Evolutionary conservation across 2,113 vertebrate genomes (phyloP).

Genomic region (Forbesichthys agassizii): DNA sequence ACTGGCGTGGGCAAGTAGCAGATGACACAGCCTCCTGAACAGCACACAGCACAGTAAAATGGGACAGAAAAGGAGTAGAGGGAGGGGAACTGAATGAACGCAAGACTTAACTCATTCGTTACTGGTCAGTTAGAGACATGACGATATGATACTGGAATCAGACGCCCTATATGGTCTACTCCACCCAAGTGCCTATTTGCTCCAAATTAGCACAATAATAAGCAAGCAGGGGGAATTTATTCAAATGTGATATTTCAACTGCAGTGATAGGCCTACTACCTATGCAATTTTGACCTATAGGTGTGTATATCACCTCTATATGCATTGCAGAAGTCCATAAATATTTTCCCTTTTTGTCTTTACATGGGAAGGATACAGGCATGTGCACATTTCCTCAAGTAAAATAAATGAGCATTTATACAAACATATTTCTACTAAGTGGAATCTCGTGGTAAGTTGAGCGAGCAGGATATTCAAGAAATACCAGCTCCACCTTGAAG

Average conservation of each 20-base stretch:
- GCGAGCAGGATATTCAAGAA: constrained; percentile 75
- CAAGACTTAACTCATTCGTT: constrained; percentile 72
- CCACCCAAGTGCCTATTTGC: too few relatives aligned
- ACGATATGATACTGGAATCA: neutral
- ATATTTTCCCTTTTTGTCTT: neutral
- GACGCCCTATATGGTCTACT: too few relatives aligned
- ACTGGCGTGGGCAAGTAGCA: constrained; percentile 28
- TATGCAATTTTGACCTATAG: too few relatives aligned
- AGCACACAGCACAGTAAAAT: constrained; percentile 26
- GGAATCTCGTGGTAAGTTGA: constrained; percentile 9
- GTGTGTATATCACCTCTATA: constrained; percentile 38
- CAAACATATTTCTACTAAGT: too few relatives aligned
- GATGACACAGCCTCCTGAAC: constrained; percentile 33
- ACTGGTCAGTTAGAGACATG: constrained; percentile 8
- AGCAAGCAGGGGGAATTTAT: too few relatives aligned
- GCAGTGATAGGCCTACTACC: too few relatives aligned
- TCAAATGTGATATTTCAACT: too few relatives aligned
- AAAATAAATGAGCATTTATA: neutral
- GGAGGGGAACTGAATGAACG: constrained; percentile 61
- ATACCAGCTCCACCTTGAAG: constrained; percentile 72
- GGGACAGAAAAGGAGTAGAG: constrained; percentile 34
- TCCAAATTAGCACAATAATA: too few relatives aligned
- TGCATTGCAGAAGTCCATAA: constrained; percentile 40
- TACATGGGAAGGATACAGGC: neutral
- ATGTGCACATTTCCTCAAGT: neutral